These are phyloP conservation scores for Microcebus tavaratra DNA, from an alignment of 2,113 vertebrate genomes.

Conservation along the genomic window DNA sequence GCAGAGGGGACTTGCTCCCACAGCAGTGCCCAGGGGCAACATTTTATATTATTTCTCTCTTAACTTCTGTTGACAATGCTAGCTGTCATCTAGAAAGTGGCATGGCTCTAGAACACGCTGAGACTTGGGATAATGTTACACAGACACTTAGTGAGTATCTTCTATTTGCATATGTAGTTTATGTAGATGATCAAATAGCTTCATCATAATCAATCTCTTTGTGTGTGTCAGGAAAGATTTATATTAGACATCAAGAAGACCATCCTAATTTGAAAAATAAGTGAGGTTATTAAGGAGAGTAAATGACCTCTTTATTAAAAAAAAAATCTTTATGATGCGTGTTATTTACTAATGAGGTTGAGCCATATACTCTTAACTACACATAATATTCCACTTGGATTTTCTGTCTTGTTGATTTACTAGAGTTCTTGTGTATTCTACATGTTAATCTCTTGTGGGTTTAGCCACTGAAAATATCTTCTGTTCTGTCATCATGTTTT, in stretches of 20 bases:
- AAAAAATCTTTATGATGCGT: rapidly evolving
- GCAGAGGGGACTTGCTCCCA: not conserved
- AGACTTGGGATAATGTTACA: not conserved
- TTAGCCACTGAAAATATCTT: not conserved
- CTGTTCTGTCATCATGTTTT: not conserved
- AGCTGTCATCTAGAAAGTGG: not conserved
- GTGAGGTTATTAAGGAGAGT: not conserved
- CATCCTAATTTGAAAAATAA: not conserved
- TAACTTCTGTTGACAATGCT: not conserved
- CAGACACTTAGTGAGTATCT: not conserved
- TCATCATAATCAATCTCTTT: not conserved
- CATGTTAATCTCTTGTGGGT: not conserved
- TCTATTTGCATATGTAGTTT: rapidly evolving
- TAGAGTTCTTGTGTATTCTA: not conserved
- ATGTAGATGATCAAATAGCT: too few species aligned
- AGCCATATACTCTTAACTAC: not conserved
- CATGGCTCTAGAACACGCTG: rapidly evolving
- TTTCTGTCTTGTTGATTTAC: not conserved
- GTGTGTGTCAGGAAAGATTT: not conserved
- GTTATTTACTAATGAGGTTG: not conserved
- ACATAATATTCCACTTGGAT: not conserved
- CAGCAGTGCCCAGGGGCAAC: rapidly evolving
- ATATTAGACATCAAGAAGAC: not conserved
- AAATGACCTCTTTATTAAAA: not conserved
- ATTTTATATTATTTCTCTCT: rapidly evolving